Conservation (phyloP, 2,888 invertebrate genomes). For the Seira ritae region DNA sequence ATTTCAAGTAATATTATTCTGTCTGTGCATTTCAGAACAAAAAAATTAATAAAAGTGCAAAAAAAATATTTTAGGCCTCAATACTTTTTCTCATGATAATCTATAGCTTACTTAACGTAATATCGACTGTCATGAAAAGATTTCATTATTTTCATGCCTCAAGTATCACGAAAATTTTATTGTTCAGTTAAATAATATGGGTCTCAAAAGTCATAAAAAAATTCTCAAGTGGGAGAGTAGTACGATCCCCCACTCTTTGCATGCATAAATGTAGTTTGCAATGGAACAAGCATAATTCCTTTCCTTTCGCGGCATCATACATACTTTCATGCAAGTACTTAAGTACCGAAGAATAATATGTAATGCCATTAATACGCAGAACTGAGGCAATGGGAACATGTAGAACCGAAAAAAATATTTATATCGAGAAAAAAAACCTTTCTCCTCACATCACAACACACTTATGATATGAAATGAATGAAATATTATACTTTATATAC, state of each 20-base stretch:
- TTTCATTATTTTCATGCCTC: slow-evolving; percentile 40
- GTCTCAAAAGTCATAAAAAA: slow-evolving; percentile 30
- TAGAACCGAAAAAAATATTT: slow-evolving; percentile 18
- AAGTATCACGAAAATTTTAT: slow-evolving; percentile 54
- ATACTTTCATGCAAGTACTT: slow-evolving; percentile 7
- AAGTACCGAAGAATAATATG: neutral
- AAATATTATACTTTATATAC: slow-evolving; percentile 42
- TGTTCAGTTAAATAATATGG: slow-evolving; percentile 42
- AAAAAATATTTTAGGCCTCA: too few species aligned
- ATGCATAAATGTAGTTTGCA: neutral
- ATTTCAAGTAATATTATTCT: slow-evolving; percentile 41
- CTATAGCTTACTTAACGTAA: too few species aligned
- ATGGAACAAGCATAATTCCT: neutral
- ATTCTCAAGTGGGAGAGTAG: slow-evolving; percentile 3
- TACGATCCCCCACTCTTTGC: neutral
- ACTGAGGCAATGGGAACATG: too few species aligned
- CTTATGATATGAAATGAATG: slow-evolving; percentile 36
- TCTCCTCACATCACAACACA: slow-evolving; percentile 45
- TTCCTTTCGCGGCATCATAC: neutral
- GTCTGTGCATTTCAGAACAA: too few species aligned
- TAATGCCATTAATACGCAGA: slow-evolving; percentile 10
- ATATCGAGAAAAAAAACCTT: slow-evolving; percentile 32
- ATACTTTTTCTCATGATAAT: too few species aligned
- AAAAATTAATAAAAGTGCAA: too few species aligned
- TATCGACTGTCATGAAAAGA: neutral